Percentiles rank a stretch among this genome's conserved stretches.
Conservation (phyloP, 2,888 invertebrate genomes). For the Rotaria socialis region DNA sequence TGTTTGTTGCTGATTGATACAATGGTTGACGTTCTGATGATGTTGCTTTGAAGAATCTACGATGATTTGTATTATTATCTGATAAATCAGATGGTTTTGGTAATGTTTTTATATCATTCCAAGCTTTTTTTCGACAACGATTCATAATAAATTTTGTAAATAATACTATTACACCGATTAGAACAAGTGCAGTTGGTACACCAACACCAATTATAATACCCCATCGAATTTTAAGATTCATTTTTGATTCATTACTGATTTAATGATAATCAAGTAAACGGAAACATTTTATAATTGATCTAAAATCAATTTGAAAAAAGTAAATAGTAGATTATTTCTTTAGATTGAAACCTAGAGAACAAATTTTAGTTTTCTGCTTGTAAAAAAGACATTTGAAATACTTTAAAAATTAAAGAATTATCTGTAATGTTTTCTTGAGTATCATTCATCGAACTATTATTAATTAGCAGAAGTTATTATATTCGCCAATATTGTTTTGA, state of each 20-base stretch:
- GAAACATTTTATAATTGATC: background rate
- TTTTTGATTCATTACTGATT: background rate
- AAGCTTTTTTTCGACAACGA: background rate
- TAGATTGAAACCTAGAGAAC: too few relatives aligned
- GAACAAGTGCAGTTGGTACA: background rate
- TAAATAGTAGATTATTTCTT: too few relatives aligned
- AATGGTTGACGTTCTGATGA: background rate
- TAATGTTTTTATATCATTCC: background rate
- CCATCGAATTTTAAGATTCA: background rate
- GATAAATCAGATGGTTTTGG: background rate
- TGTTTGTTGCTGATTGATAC: background rate
- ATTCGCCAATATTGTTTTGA: too few relatives aligned
- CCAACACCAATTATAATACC: background rate
- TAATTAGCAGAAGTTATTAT: too few relatives aligned
- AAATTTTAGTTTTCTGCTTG: too few relatives aligned
- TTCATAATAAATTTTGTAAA: background rate
- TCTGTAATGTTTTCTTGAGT: too few relatives aligned
- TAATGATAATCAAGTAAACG: background rate
- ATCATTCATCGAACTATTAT: too few relatives aligned
- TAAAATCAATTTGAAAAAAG: background rate
- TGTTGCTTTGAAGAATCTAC: background rate
- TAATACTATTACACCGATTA: slow-evolving; percentile 4
- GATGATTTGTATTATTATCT: background rate
- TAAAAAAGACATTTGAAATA: too few relatives aligned
- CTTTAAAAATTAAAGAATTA: too few relatives aligned